Base-by-base conservation (phyloP, 1,140 invertebrate species). In the Heliothis virescens region DNA sequence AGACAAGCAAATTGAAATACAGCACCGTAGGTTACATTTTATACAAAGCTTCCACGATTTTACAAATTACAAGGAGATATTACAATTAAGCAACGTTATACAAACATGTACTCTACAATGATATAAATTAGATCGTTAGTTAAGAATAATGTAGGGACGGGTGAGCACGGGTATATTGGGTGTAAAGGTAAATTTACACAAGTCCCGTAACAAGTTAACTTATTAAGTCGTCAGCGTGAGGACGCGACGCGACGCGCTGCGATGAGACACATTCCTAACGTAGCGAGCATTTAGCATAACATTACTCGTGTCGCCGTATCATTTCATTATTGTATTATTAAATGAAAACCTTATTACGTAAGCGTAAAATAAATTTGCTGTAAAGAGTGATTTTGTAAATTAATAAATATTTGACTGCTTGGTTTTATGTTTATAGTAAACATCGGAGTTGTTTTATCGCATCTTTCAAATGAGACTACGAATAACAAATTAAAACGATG, bases 141-240 rank as follows among this genome's bases (percentile, higher is more conserved):
- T 90, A 91, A 93, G 91, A 94, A 91, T 94, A 91, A 93, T 92
- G 90, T 88, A 62, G 85, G 86, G 87, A 82, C 81, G 86, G 85
- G 86, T 84, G 85, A 81, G 83, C 81, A 83, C 79, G 85, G 81
- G 87, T 88, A 89, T 88, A 92, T 89, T 86, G 85, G 85, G 87
- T 86, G 89, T 91, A 83, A 90, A 91, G 89, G 91, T 92, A 90
- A 94, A 94, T 94, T 94, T 92, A 91, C 91, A 90, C 90, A 87
- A 87, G 86, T 87, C 88, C 77, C 83, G 80, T 90, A 89, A 90
- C 91, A 90, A 93, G 82, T 87, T 89, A 90, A 92, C 88, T 91
- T 92, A 92, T 94, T 92, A 91, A 90, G 88, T 89, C 89, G 85
- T 94, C 90, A 88, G 83, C 80, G 84, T 85, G 86, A 83, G 83